A percentile compares a stretch with the other conserved stretches of the same genome.
These are phyloP conservation scores for Tenualosa ilisha DNA, from an alignment of 2,797 vertebrate genomes.

Conservation along the genomic window DNA sequence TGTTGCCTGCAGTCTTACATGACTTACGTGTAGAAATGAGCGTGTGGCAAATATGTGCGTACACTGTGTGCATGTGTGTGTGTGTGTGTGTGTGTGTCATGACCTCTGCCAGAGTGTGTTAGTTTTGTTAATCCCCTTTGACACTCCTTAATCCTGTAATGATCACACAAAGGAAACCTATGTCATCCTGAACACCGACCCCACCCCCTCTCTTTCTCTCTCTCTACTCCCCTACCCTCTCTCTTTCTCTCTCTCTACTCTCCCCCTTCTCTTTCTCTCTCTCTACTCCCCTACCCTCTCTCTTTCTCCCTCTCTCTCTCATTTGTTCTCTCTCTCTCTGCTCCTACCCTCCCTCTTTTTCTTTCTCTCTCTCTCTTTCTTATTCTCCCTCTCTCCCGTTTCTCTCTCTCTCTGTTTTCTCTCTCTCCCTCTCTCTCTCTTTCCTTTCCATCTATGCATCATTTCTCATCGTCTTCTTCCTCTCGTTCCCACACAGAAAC, in stretches of 20 bases:
- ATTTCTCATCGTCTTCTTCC: background rate
- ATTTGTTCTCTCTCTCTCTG: background rate
- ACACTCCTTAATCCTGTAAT: conserved; percentile 59
- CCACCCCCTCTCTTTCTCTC: background rate
- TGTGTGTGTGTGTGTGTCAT: conserved; percentile 49
- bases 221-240: background rate
- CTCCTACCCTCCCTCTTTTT: background rate
- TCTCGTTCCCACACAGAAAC: background rate
- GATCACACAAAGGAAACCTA: conserved; percentile 50
- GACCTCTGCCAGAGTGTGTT: conserved; percentile 48
- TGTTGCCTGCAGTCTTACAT: background rate
- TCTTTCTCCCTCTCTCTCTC: background rate
- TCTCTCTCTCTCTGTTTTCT: background rate
- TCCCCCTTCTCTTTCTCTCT: background rate
- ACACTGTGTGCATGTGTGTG: background rate
- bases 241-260: background rate
- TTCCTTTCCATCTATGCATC: background rate
- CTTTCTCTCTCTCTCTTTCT: background rate
- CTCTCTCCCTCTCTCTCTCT: background rate
- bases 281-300: conserved; percentile 4
- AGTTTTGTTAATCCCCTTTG: conserved; percentile 60
- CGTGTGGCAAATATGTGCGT: background rate
- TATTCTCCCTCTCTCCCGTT: conserved; percentile 34
- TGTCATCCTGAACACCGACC: conserved; percentile 37
- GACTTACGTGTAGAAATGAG: background rate